Percentiles rank a stretch among this genome's conserved stretches.
Conservation (phyloP, 1,140 invertebrate species). For the Episyrphus balteatus region DNA sequence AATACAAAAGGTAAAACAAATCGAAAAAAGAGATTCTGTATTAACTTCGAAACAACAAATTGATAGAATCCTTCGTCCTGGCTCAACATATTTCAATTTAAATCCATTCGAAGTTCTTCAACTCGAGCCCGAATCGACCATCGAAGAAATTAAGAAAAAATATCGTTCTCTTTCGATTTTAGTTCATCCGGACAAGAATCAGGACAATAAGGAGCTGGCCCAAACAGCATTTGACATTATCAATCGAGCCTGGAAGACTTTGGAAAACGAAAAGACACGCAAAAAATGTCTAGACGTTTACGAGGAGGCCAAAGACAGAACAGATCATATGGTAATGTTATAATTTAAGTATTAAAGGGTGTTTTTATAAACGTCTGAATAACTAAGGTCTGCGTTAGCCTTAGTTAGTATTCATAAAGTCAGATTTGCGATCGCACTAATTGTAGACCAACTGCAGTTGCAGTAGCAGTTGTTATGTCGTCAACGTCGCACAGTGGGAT, state of each 20-base stretch:
- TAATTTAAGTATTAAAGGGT: no score
- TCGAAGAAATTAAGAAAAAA: slow-evolving; percentile 94
- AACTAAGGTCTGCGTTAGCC: no score
- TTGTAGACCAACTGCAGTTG: no score
- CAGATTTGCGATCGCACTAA: no score
- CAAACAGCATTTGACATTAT: slow-evolving; percentile 91
- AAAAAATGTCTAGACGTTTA: slow-evolving; percentile 94
- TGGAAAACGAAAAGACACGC: slow-evolving; percentile 90
- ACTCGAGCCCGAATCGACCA: slow-evolving; percentile 75
- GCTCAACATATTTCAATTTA: slow-evolving; percentile 92
- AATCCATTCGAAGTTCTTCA: slow-evolving; percentile 95
- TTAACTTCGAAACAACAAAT: slow-evolving; percentile 93
- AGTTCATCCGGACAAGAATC: slow-evolving; percentile 73
- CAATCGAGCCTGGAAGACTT: slow-evolving; percentile 90
- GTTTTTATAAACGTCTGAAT: no score
- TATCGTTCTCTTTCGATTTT: slow-evolving; percentile 92
- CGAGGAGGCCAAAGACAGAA: slow-evolving; percentile 89
- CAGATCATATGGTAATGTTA: slow-evolving; percentile 89
- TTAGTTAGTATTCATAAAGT: no score
- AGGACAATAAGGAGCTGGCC: slow-evolving; percentile 87
- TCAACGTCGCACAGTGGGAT: no score
- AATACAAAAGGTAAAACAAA: slow-evolving; percentile 32
- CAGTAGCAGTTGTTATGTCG: no score
- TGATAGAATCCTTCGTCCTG: slow-evolving; percentile 79
- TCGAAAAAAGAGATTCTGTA: slow-evolving; percentile 38